Evolutionary conservation across 2,888 invertebrate species (phyloP).

Genomic region (Rhabditoides inermis): DNA sequence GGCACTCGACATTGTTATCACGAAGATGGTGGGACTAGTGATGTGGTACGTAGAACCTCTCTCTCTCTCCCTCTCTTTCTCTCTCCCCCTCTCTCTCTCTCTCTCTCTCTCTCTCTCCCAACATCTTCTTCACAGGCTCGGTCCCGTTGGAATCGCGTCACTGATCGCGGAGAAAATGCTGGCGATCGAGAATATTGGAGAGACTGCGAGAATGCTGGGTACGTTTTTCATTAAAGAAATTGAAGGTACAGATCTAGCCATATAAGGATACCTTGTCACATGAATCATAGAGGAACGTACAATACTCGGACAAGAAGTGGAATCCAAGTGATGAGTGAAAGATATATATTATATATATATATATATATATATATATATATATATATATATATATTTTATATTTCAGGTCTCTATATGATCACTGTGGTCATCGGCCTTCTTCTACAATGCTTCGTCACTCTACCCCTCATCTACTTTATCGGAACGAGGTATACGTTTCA

Average conservation of each 20-base stretch:
- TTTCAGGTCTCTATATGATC: constrained; percentile 57
- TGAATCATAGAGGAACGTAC: too few species aligned
- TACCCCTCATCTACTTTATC: constrained; percentile 61
- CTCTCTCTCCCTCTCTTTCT: background rate
- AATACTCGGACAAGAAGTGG: too few species aligned
- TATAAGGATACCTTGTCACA: too few species aligned
- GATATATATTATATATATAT: too few species aligned
- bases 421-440: too few species aligned
- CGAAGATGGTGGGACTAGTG: constrained; percentile 79
- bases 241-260: too few species aligned
- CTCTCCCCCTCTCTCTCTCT: background rate
- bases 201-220: constrained; percentile 62
- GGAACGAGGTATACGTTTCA: constrained; percentile 57
- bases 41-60: constrained; percentile 65
- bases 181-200: constrained; percentile 56
- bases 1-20: constrained; percentile 77
- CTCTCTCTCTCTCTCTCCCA: background rate
- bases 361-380: too few species aligned
- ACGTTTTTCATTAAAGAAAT: constrained; percentile 62
- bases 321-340: too few species aligned
- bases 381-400: too few species aligned
- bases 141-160: constrained; percentile 66
- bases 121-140: constrained; percentile 58
- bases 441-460: constrained; percentile 61
- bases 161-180: constrained; percentile 65